Conservation (phyloP, 1,140 invertebrate genomes). For the Chrysopa pallens region DNA sequence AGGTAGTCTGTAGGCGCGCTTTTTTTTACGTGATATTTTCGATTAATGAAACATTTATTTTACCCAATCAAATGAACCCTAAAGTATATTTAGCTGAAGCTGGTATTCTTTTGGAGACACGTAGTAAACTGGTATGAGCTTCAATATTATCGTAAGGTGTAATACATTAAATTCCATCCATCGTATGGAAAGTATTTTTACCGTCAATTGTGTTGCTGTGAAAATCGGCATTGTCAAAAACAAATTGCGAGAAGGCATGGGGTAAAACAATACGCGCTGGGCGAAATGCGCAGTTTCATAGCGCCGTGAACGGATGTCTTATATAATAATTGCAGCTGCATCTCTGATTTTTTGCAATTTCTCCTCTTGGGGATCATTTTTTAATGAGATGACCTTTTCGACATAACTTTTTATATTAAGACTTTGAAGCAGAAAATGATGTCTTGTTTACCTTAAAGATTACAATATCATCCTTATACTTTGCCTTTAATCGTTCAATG, state of each 20-base stretch:
- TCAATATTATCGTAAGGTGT: conserved; percentile 8
- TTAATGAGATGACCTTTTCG: conserved; percentile 1
- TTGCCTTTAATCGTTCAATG: no score
- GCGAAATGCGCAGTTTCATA: conserved; percentile 12
- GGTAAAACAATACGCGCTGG: conserved; percentile 3
- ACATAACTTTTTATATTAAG: no score
- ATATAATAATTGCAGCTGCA: conserved; percentile 18
- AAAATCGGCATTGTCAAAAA: conserved; percentile 19
- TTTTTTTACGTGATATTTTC: no score
- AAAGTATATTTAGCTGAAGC: neutral
- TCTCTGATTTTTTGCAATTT: conserved; percentile 14
- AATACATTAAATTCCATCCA: conserved; percentile 10
- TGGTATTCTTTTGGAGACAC: neutral
- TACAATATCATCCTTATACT: no score
- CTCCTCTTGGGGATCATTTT: conserved; percentile 11
- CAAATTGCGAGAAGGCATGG: conserved; percentile 14
- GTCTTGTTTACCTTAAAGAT: no score
- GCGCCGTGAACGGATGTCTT: conserved; percentile 17
- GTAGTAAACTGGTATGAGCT: neutral
- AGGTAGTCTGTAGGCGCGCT: no score
- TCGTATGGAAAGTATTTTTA: conserved; percentile 11
- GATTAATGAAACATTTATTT: no score
- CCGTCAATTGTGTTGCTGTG: conserved; percentile 13
- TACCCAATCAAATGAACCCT: no score
- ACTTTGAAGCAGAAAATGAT: no score